Conservation (phyloP, 2,113 vertebrate species). For the Nothoprocta pentlandii region DNA sequence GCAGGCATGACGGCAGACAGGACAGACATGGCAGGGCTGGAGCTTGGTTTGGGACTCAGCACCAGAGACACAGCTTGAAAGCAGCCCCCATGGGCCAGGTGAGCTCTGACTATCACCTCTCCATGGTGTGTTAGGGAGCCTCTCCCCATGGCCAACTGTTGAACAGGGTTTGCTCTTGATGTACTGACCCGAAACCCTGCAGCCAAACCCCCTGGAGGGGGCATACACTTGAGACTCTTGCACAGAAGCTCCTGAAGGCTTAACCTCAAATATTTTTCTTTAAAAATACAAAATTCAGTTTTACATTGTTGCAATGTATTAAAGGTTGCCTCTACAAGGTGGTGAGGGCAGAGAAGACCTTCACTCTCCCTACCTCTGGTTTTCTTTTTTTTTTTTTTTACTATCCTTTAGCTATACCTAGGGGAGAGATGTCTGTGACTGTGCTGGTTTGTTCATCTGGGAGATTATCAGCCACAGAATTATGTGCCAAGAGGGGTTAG, state of each 20-base stretch:
- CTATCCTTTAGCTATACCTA: background rate
- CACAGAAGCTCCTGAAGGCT: background rate
- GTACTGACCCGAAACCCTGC: rapidly evolving
- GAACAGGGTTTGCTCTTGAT: background rate
- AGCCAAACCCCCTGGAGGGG: background rate
- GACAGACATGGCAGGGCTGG: too few species aligned
- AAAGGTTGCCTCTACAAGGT: background rate
- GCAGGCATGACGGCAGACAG: background rate
- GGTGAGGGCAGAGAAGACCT: background rate
- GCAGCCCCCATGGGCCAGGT: background rate
- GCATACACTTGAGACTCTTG: background rate
- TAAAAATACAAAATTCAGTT: background rate
- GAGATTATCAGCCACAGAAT: background rate
- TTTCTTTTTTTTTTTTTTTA: background rate
- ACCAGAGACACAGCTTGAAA: background rate
- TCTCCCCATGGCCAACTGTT: too few species aligned
- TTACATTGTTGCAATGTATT: background rate
- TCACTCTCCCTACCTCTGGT: background rate
- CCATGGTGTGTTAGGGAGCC: too few species aligned
- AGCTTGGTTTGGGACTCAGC: background rate
- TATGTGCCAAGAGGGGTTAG: background rate
- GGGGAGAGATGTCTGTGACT: background rate
- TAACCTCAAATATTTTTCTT: background rate
- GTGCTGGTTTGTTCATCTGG: background rate
- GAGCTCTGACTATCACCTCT: too few species aligned